These are phyloP conservation scores for Rousettus leschenaultii DNA, from an alignment of 2,113 vertebrate species.

Conservation along the genomic window DNA sequence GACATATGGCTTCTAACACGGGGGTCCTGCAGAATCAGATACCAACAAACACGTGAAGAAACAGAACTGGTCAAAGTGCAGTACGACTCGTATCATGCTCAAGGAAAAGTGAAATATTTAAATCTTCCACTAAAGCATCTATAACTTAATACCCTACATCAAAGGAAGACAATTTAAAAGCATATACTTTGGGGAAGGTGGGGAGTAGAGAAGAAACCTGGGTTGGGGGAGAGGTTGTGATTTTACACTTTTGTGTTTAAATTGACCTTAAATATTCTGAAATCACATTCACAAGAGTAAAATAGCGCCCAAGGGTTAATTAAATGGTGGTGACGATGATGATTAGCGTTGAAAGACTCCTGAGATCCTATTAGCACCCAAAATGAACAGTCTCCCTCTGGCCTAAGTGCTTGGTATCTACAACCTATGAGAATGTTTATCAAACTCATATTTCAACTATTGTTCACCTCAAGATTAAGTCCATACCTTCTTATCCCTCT, in stretches of 20 bases:
- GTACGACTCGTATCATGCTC: neutral
- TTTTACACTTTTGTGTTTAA: neutral
- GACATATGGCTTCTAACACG: conserved; percentile 89
- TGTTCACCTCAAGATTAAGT: neutral
- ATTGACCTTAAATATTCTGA: neutral
- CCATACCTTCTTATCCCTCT: neutral
- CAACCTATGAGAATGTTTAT: neutral
- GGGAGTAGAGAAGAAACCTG: neutral
- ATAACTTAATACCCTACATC: neutral
- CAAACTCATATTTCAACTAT: neutral
- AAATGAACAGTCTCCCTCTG: neutral
- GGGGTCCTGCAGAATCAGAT: conserved; percentile 83
- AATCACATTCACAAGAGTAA: neutral
- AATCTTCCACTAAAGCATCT: neutral
- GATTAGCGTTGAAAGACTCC: neutral
- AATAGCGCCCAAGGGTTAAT: neutral
- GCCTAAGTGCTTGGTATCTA: neutral
- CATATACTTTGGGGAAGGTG: neutral
- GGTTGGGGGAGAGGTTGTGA: neutral
- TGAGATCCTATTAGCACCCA: neutral
- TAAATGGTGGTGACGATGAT: neutral
- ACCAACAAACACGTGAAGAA: neutral
- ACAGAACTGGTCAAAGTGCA: neutral
- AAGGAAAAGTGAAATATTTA: neutral
- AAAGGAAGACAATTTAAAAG: neutral